Evolutionary conservation across 1,140 invertebrate species (phyloP), one percentile per base, ranked within the genome.

Genomic region (Rhagoletis pomonella): DNA sequence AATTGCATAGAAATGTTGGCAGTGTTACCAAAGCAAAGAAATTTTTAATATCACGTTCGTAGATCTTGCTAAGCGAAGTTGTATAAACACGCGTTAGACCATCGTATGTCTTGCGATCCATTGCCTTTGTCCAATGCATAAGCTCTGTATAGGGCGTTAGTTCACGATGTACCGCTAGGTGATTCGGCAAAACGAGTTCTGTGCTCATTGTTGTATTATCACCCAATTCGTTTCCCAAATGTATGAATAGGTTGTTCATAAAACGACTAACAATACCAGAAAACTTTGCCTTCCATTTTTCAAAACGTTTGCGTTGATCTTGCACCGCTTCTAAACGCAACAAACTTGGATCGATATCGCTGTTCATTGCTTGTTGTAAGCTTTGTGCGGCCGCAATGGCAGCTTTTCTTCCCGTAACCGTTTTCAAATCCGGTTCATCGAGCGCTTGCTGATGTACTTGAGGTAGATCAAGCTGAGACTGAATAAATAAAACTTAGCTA

Each of bases 221-320:
- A 0, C 93, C 93, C 90, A 94, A 94, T 88, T 94, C 93, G 88
- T 94, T 94, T 90, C 96, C 97, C 93, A 98, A 95, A 94, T 98
- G 97, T 91, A 98, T 98, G 88, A 99, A 98, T 62, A 98, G 94
- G 94, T 99, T 99, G 91, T 98, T 99, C 17, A 99, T 94, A 93
- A 99, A 97, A 60, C 97, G 94, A 60, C 96, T 96, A 39, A 99
- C 95, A 44, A 96, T 96, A 84, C 96, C 95, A 10, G 97, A 96
- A 93, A 99, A 98, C 93, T 96, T 96, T n/a, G 95, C 95, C 91
- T 96, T 96, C 88, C 97, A 95, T 93, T 97, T 98, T 85, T 97
- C 96, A 89, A 98, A 96, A 42, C 96, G 95, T 90, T 97, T 96
- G 91, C 96, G 96, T 92, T 99, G 97, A 93, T 99, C 98, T 90